A percentile compares a stretch with the other conserved stretches of the same genome.
phyloP scores from a whole-genome alignment of 2,797 vertebrate genomes.

The Ceryle rudis region DNA sequence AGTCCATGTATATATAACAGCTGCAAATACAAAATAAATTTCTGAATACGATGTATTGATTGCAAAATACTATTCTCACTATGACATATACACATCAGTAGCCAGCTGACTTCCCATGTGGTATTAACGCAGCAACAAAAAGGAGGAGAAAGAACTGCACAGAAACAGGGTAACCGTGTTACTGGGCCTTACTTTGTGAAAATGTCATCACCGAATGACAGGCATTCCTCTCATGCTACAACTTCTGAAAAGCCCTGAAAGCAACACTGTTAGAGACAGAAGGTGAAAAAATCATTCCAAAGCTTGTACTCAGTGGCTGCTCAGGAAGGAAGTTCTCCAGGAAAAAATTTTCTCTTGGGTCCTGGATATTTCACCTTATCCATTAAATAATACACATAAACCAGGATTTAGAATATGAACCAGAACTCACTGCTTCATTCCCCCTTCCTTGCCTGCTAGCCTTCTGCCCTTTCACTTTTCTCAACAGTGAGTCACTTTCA shows the following conservation, averaged over 20 bases:
- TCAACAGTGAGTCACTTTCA: background rate
- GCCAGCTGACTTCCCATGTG: background rate
- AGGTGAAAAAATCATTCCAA: background rate
- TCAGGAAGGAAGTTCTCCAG: background rate
- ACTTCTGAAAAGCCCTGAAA: background rate
- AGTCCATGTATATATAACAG: background rate
- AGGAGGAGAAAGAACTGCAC: background rate
- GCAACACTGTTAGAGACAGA: background rate
- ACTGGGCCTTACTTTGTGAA: background rate
- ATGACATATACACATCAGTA: background rate
- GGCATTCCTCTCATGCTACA: background rate
- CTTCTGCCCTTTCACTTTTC: background rate
- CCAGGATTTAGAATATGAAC: background rate
- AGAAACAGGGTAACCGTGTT: background rate
- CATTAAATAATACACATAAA: background rate
- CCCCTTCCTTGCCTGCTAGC: background rate
- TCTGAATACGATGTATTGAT: background rate
- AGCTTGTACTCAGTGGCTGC: background rate
- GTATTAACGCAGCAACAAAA: background rate
- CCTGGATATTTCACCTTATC: background rate
- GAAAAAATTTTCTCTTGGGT: background rate
- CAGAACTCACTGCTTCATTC: background rate
- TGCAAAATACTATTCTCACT: background rate
- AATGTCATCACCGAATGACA: background rate
- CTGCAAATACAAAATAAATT: background rate